Evolutionary conservation across 2,113 vertebrate genomes (phyloP).

Genomic region (Gopherus evgoodei): DNA sequence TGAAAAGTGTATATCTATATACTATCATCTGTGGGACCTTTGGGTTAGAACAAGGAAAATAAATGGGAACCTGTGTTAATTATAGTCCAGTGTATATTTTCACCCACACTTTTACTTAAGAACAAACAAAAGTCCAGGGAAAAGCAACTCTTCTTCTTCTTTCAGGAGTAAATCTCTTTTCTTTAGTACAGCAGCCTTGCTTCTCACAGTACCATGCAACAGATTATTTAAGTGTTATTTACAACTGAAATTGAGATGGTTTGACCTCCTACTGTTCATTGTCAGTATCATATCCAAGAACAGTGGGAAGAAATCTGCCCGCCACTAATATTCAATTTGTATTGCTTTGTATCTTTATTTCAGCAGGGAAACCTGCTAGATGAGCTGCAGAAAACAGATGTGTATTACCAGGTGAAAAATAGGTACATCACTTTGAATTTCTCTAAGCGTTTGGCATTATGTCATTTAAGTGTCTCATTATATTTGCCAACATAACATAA

Average conservation of each 20-base stretch:
- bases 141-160: background rate
- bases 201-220: background rate
- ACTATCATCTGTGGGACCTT: background rate
- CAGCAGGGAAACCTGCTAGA: constrained; percentile 26
- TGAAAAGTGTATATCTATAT: background rate
- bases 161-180: background rate
- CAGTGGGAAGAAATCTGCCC: constrained; percentile 54
- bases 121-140: fast-evolving
- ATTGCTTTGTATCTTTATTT: constrained; percentile 37
- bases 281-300: constrained; percentile 43
- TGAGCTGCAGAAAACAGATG: constrained; percentile 61
- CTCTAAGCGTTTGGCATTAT: constrained; percentile 45
- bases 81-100: background rate
- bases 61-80: background rate
- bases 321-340: constrained; percentile 56
- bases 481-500: constrained; percentile 24
- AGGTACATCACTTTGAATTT: constrained; percentile 18
- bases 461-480: constrained; percentile 42
- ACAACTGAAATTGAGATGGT: constrained; percentile 17
- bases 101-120: background rate
- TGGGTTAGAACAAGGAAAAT: background rate
- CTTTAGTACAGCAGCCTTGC: background rate
- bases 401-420: constrained; percentile 38
- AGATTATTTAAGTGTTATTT: constrained; percentile 10
- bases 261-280: constrained; percentile 44